Evolutionary conservation across 2,113 vertebrate species (phyloP).

Genomic region (Cygnus buccinator): DNA sequence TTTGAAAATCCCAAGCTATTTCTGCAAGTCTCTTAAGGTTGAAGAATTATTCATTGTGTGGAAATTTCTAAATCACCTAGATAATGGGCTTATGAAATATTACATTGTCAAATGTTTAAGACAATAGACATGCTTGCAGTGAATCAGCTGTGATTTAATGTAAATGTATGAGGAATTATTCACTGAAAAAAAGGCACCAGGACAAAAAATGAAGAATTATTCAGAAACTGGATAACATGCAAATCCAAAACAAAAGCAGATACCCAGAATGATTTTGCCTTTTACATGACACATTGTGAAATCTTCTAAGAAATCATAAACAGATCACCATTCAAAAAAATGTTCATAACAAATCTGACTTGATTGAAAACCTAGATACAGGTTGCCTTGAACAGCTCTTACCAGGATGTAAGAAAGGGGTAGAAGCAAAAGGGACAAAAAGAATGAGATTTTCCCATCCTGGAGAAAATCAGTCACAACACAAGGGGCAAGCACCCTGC

Average conservation of each 20-base stretch:
- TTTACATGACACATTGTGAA: not conserved
- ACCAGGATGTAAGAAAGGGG: not conserved
- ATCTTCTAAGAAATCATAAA: not conserved
- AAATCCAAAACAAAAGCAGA: not conserved
- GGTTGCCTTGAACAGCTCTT: not conserved
- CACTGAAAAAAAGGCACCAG: not conserved
- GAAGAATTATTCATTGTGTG: not conserved
- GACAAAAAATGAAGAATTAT: not conserved
- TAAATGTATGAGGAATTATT: not conserved
- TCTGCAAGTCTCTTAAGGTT: not conserved
- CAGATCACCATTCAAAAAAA: not conserved
- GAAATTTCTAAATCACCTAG: not conserved
- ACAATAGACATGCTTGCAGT: not conserved
- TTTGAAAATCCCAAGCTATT: not conserved
- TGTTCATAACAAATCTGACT: not conserved
- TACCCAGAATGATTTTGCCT: not conserved
- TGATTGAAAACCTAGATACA: not conserved
- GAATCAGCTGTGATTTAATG: not conserved
- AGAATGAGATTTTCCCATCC: not conserved
- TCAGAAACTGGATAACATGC: not conserved
- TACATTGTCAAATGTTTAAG: not conserved
- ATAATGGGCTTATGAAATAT: not conserved
- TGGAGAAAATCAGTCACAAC: not conserved
- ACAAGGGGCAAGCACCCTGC: not conserved
- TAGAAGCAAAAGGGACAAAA: not conserved